Evolutionary conservation across 2,797 vertebrate species (phyloP).

Genomic region (Labroides dimidiatus): DNA sequence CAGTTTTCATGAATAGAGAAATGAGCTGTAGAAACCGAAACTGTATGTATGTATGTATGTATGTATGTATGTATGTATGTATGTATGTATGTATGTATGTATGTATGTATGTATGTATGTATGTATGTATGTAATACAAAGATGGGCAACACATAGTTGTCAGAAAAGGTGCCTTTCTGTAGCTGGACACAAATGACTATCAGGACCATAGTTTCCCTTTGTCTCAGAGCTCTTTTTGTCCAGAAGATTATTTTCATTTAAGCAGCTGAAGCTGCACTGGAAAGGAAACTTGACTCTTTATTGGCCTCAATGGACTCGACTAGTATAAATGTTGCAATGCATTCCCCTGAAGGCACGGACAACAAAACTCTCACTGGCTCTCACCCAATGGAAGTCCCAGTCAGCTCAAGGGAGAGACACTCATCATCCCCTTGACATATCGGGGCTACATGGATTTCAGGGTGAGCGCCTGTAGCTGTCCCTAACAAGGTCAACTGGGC

Average conservation of each 20-base stretch:
- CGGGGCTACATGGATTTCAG: conserved; percentile 45
- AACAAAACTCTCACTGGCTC: conserved; percentile 46
- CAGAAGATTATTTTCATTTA: conserved; percentile 35
- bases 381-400: conserved; percentile 21
- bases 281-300: conserved; percentile 61
- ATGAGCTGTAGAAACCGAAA: too few species aligned
- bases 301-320: conserved; percentile 39
- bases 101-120: too few species aligned
- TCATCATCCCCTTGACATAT: conserved; percentile 78
- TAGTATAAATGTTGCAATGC: conserved; percentile 73
- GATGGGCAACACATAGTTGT: too few species aligned
- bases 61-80: too few species aligned
- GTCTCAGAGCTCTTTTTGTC: conserved; percentile 43
- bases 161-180: too few species aligned
- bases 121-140: too few species aligned
- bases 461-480: conserved; percentile 28
- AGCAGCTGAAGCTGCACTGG: conserved; percentile 25
- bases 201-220: conserved; percentile 10
- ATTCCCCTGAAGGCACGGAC: conserved; percentile 61
- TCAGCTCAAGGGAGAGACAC: conserved; percentile 61
- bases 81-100: too few species aligned
- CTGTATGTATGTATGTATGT: too few species aligned
- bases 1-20: too few species aligned
- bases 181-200: conserved; percentile 1
- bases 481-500: conserved; percentile 73